Percentiles rank a stretch among this genome's conserved stretches.
Evolutionary conservation across 2,797 vertebrate genomes (phyloP).

Genomic region (Eutrigla gurnardus): DNA sequence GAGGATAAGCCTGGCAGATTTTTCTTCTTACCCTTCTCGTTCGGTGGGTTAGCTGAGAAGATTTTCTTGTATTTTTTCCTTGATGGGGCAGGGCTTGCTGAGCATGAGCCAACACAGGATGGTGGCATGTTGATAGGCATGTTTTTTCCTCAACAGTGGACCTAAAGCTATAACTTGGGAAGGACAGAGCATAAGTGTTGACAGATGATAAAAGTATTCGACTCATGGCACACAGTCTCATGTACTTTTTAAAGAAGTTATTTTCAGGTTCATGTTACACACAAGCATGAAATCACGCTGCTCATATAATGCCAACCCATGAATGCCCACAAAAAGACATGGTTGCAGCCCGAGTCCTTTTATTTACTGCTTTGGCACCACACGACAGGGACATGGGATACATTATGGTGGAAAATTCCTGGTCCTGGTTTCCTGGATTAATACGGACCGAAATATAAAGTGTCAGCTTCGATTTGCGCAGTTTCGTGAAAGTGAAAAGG

Average conservation of each 20-base stretch:
- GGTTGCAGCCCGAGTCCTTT: constrained; percentile 29
- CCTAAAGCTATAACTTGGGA: background rate
- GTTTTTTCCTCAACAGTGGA: background rate
- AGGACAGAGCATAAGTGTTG: background rate
- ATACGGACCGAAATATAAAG: constrained; percentile 60
- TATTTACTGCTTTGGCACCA: constrained; percentile 65
- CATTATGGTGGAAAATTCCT: constrained; percentile 65
- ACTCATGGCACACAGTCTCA: background rate
- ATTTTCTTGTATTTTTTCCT: constrained; percentile 41
- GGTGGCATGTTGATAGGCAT: background rate
- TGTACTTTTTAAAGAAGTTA: constrained; percentile 20
- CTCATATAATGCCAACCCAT: constrained; percentile 24
- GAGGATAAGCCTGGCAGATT: constrained; percentile 13
- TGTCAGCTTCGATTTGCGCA: constrained; percentile 68
- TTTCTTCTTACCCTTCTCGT: constrained; percentile 46
- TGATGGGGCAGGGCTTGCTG: constrained; percentile 33
- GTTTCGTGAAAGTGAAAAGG: constrained; percentile 48
- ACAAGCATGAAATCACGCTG: constrained; percentile 59
- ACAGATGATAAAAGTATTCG: background rate
- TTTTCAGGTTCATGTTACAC: constrained; percentile 48
- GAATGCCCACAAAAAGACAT: constrained; percentile 51
- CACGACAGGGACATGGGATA: constrained; percentile 50
- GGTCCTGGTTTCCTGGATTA: constrained; percentile 71
- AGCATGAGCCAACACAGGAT: constrained; percentile 16
- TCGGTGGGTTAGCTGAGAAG: constrained; percentile 20